Percentiles rank a stretch among this genome's conserved stretches.
These are phyloP conservation scores for Erethizon dorsatum DNA, from an alignment of 2,797 vertebrate species.

Conservation along the genomic window DNA sequence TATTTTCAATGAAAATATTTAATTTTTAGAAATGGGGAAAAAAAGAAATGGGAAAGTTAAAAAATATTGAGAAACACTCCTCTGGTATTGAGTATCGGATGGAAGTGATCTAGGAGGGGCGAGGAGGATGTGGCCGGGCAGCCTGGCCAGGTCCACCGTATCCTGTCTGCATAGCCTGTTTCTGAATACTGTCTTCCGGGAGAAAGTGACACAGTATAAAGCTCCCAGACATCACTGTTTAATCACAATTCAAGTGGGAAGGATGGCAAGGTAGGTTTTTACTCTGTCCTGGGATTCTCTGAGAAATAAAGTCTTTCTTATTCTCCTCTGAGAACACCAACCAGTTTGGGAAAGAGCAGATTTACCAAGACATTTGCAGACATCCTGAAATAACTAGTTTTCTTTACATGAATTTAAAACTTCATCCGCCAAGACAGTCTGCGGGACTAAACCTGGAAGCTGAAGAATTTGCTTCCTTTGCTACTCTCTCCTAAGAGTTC, in stretches of 20 bases:
- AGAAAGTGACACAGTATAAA: background rate
- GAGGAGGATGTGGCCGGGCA: background rate
- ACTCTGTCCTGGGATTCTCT: background rate
- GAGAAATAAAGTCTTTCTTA: background rate
- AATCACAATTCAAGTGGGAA: background rate
- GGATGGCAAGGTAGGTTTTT: background rate
- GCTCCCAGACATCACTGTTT: background rate
- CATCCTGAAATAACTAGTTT: constrained; percentile 24
- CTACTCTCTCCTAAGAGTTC: background rate
- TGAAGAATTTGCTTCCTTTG: background rate
- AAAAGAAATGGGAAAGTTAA: background rate
- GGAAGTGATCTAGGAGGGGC: background rate
- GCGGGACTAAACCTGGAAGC: background rate
- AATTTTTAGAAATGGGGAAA: background rate
- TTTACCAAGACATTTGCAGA: background rate
- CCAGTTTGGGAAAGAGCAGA: background rate
- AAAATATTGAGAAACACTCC: background rate
- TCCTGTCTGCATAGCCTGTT: background rate
- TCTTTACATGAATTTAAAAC: constrained; percentile 5
- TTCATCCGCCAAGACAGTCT: background rate
- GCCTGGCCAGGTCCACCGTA: background rate
- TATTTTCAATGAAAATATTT: constrained; percentile 8
- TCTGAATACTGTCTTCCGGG: background rate
- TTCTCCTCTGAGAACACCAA: background rate
- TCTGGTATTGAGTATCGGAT: background rate